Base-by-base conservation (phyloP, 2,797 vertebrate genomes). In the Coregonus ussuriensis region DNA sequence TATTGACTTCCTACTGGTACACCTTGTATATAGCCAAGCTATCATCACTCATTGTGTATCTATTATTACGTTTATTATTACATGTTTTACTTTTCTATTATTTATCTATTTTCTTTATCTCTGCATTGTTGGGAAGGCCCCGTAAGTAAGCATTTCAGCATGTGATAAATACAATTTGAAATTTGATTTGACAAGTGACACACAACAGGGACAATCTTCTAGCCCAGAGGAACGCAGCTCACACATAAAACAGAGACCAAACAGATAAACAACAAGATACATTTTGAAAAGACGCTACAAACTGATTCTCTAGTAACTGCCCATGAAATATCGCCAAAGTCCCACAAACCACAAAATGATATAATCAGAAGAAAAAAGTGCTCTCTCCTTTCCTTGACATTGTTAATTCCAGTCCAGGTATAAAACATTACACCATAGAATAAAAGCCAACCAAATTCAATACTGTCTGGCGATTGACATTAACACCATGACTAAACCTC, bases 131-230 rank as follows among this genome's bases (percentile, higher is more conserved):
- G 41, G 9, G 0, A 47, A 47, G 41, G 41, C 9, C 9, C 2
- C 2, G 41, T 47, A 47, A 47, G 9, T 11, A 47, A 13, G 41
- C 35, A 37, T 6, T 37, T 37, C 33, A 47, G 41, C 41, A 47
- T 47, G 7, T 47, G 41, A 47, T 9, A 9, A 47, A 47, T 47
- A 47, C 0, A 9, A 47, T 47, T 47, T 9, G 7, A 9, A 47
- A 47, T 47, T 47, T 47, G 9, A 47, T 47, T 47, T 47, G 9
- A 47, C 41, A 69, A 77, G 73, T 77, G 72, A 71, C 1, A 4
- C 70, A 31, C 77, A 71, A 73, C 71, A 69, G 70, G 75, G 82
- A 83, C 81, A 87, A 89, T 80, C 83, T 81, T 56, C 78, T 74
- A 72, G 5, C 4, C 33, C 56, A 63, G 35, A 37, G 33, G 56